Percentiles rank a stretch among this genome's conserved stretches.
Evolutionary conservation across 2,113 vertebrate genomes (phyloP).

Genomic region (Ptilorrhoa leucosticta): DNA sequence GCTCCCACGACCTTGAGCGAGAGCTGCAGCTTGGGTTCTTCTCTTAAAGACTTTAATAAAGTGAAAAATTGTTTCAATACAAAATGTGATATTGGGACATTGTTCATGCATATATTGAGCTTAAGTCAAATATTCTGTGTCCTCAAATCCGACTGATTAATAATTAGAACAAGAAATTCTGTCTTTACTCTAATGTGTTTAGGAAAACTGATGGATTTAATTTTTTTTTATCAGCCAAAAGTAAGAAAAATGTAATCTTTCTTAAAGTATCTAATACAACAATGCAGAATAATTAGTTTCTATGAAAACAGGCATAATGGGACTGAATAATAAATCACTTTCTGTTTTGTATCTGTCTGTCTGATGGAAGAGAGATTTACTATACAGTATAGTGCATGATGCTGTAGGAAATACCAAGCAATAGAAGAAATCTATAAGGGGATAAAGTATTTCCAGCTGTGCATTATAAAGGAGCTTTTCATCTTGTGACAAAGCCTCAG

Average conservation of each 20-base stretch:
- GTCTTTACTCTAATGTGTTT: constrained; percentile 80
- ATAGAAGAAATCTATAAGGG: constrained; percentile 18
- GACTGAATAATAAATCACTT: constrained; percentile 80
- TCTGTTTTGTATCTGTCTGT: constrained; percentile 69
- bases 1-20: constrained; percentile 45
- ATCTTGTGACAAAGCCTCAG: not conserved
- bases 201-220: constrained; percentile 85
- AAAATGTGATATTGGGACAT: constrained; percentile 76
- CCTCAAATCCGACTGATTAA: constrained; percentile 80
- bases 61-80: constrained; percentile 81
- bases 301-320: constrained; percentile 80
- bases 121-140: constrained; percentile 77
- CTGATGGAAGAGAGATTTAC: constrained; percentile 75
- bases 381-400: constrained; percentile 8
- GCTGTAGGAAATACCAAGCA: constrained; percentile 36
- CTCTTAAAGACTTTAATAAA: constrained; percentile 77
- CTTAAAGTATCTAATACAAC: constrained; percentile 83
- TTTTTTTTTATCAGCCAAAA: constrained; percentile 83
- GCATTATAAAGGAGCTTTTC: constrained; percentile 4
- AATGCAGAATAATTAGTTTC: constrained; percentile 83
- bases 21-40: constrained; percentile 45
- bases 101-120: constrained; percentile 77
- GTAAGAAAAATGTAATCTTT: constrained; percentile 85
- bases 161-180: constrained; percentile 80
- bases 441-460: constrained; percentile 37